These are phyloP conservation scores for Atta texana DNA, from an alignment of 1,140 invertebrate genomes.

Conservation along the genomic window DNA sequence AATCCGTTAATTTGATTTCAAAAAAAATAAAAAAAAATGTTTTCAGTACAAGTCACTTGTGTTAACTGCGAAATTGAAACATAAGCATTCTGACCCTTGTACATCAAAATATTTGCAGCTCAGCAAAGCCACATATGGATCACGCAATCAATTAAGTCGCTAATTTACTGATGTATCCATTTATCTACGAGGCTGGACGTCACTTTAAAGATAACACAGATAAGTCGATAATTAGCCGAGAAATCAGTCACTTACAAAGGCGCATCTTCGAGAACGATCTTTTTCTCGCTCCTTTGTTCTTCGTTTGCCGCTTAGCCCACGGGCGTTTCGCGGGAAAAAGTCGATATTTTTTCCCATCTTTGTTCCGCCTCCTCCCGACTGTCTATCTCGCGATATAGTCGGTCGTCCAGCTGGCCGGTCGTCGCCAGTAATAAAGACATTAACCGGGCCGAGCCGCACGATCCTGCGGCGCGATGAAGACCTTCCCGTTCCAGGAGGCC, in stretches of 20 bases:
- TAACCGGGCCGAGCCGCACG: conserved; percentile 63
- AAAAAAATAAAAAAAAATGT: not conserved
- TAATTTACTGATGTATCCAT: conserved; percentile 4
- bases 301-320: not conserved
- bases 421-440: conserved; percentile 78
- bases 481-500: conserved; percentile 76
- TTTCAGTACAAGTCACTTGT: not conserved
- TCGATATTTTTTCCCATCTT: conserved; percentile 30
- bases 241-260: conserved; percentile 9
- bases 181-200: not conserved
- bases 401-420: conserved; percentile 53
- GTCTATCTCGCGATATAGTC: conserved; percentile 48
- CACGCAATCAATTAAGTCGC: conserved; percentile 55
- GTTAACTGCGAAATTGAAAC: not conserved
- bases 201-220: conserved; percentile 19
- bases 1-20: not conserved
- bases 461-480: conserved; percentile 70
- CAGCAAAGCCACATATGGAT: conserved; percentile 16
- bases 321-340: conserved; percentile 48
- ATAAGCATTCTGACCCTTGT: not conserved
- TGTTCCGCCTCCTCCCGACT: conserved; percentile 31
- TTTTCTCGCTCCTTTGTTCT: conserved; percentile 22
- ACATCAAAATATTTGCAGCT: conserved; percentile 13
- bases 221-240: conserved; percentile 39
- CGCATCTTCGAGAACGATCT: conserved; percentile 25